Evolutionary conservation across 2,113 vertebrate species (phyloP).

Genomic region (Eretmochelys imbricata): DNA sequence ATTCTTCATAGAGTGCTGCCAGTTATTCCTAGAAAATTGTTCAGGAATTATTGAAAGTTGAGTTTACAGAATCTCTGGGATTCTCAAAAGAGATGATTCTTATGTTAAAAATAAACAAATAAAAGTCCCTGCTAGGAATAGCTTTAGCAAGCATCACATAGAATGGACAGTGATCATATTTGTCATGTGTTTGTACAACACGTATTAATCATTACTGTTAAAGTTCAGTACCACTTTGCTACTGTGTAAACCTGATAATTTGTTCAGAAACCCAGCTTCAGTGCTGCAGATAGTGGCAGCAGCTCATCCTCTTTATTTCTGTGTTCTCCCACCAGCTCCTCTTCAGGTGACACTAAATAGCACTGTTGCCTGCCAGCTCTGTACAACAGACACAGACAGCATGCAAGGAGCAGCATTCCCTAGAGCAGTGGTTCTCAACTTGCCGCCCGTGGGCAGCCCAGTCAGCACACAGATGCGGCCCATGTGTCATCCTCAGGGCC

Average conservation of each 20-base stretch:
- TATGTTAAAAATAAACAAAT: neutral
- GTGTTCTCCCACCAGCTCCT: neutral
- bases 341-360: neutral
- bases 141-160: neutral
- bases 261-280: neutral
- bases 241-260: neutral
- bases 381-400: too few species aligned
- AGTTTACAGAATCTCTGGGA: neutral
- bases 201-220: neutral
- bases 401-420: neutral
- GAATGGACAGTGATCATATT: neutral
- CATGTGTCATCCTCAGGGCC: too few species aligned
- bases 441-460: too few species aligned
- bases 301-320: too few species aligned
- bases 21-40: neutral
- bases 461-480: too few species aligned
- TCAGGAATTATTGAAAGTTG: neutral
- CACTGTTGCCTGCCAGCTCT: neutral
- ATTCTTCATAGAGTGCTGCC: neutral
- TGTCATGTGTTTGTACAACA: neutral
- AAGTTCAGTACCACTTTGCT: neutral
- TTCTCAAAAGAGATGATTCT: neutral
- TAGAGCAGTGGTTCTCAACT: too few species aligned
- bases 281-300: neutral
- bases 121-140: neutral